These are phyloP conservation scores for Arizona elegans DNA, from an alignment of 2,113 vertebrate genomes.

Conservation along the genomic window DNA sequence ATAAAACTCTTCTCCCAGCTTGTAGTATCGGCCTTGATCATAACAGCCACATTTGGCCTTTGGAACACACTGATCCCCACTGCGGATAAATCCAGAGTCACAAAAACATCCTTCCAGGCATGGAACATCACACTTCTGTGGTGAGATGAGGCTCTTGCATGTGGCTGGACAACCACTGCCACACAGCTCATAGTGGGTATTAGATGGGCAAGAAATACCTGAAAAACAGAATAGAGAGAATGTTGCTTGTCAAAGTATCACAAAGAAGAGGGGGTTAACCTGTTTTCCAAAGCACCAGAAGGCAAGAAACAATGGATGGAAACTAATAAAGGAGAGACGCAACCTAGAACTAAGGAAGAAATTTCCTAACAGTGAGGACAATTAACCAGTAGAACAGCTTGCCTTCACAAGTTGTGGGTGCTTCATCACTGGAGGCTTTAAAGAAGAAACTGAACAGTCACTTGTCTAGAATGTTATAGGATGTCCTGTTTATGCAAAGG, in stretches of 20 bases:
- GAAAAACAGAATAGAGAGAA: background rate
- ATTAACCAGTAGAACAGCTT: background rate
- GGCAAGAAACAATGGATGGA: background rate
- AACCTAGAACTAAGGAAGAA: background rate
- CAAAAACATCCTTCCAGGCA: constrained; percentile 64
- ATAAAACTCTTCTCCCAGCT: constrained; percentile 49
- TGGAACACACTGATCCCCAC: constrained; percentile 55
- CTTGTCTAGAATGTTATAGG: background rate
- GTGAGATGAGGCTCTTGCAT: constrained; percentile 20
- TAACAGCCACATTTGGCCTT: constrained; percentile 58
- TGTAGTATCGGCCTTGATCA: constrained; percentile 27
- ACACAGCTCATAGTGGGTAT: constrained; percentile 66
- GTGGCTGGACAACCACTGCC: constrained; percentile 57
- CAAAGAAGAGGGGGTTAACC: background rate
- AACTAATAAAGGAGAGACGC: background rate
- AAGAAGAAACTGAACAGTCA: background rate
- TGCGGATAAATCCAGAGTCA: constrained; percentile 55
- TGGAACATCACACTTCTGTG: constrained; percentile 26
- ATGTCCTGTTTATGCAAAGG: background rate
- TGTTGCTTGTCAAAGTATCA: background rate
- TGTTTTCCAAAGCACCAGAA: background rate
- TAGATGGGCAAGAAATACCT: constrained; percentile 50
- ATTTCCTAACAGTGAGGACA: background rate
- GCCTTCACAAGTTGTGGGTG: background rate
- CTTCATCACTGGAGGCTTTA: background rate